Evolutionary conservation across 2,113 vertebrate species (phyloP), one percentile per base, ranked within the genome.

Genomic region (Glaucomys volans): DNA sequence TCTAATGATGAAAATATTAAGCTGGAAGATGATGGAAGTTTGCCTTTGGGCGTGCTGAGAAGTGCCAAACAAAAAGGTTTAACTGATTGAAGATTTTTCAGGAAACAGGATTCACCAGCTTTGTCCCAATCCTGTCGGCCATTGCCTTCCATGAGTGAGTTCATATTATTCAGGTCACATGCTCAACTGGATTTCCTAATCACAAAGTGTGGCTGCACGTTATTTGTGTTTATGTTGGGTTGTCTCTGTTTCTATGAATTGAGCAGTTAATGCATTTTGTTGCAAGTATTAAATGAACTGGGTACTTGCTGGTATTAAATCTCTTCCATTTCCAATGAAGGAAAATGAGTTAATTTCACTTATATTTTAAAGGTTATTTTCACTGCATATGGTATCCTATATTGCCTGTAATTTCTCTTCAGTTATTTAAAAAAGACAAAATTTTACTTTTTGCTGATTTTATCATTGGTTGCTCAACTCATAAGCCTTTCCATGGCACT

Each of bases 41-140:
- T 12, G 24, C 24, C 11, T 28, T 11, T 52, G 50, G 16, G 40
- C 5, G 81, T 40, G 30, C 54, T 44, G 18, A 52, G 0, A 17
- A 50, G 28, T 57, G 18, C 20, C 32, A 59, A 66, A 67, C 11
- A 18, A 87, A 72, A 6, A 28, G 2, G 18, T 37, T 42, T 47
- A 75, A 16, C 6, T 30, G 28, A 18, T 40, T 11, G 0, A 1
- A 4, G 37, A n/a, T n/a, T n/a, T n/a, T n/a, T n/a, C n/a, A n/a
- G n/a, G n/a, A n/a, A n/a, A 28, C 17, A 9, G 17, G n/a, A 2
- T 7, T 2, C 1, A 9, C 30, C 5, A n/a, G 22, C 0, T 8
- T 2, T 52, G 74, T 20, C n/a, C 9, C 14, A 32, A 13, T 50
- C 52, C 9, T 62, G 59, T 28, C 59, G 10, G 59, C 59, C 59